Evolutionary conservation across 1,140 invertebrate species (phyloP), one percentile per base, ranked within the genome.

Genomic region (Apis florea): DNA sequence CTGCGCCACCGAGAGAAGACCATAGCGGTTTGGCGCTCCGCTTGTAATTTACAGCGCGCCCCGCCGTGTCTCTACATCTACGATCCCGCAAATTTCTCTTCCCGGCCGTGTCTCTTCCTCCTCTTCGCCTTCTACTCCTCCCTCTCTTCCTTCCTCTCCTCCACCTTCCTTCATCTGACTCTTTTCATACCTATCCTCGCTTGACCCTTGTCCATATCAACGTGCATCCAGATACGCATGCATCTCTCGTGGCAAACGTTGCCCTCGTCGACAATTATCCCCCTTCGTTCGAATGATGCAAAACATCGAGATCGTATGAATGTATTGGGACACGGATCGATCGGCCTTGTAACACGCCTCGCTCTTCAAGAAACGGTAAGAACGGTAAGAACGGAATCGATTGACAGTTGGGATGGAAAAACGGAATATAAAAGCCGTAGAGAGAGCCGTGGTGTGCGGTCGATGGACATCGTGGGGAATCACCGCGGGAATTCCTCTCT

Each of bases 1-100:
- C 83, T 88, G 87, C 87, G 87, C 87, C 85, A 88, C 85, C 73
- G 87, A 86, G 87, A 88, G 82, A 83, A 88, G 87, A 89, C 87
- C 84, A 82, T 88, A 87, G 85, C 84, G 86, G 84, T 89, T 87
- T 85, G 88, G 88, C 85, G 85, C 81, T 89, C 85, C 83, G 88
- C 87, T 89, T 88, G 88, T 89, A 89, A 89, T 89, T 89, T 89
- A 89, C 88, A 89, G 88, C 85, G 82, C 82, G 59, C 85, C 85
- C 85, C 82, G 64, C 81, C 87, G 85, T 85, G 81, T 88, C 87
- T 83, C 86, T 87, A 83, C 83, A 85, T 83, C 87, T 83, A 85
- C 86, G 56, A 82, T 83, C 71, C 76, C 75, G 54, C 70, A 78
- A 79, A 83, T 75, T 83, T 79, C 85, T 83, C 75, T 72, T 69